phyloP scores from a whole-genome alignment of 2,797 vertebrate genomes.

The Epinephelus awoara region DNA sequence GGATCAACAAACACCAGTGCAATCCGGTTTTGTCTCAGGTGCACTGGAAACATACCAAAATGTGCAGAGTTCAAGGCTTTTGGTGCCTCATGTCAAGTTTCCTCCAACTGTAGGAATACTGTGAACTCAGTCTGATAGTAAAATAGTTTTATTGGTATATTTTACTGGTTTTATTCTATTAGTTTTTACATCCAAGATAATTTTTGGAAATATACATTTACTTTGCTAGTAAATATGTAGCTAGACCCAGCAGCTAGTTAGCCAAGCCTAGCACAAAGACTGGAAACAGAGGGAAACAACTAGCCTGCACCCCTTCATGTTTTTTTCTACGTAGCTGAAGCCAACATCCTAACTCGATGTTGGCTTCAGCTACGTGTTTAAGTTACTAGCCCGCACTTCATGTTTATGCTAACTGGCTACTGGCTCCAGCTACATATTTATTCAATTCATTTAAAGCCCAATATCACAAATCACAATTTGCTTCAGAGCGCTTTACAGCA shows the following conservation, averaged over 20 bases:
- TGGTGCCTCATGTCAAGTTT: neutral
- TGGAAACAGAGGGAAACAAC: neutral
- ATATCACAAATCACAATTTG: too few relatives aligned
- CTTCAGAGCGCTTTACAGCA: too few relatives aligned
- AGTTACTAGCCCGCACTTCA: neutral
- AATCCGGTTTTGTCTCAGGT: slow-evolving; percentile 19
- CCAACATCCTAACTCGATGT: too few relatives aligned
- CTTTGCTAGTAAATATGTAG: neutral
- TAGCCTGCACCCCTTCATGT: neutral
- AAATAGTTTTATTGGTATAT: too few relatives aligned
- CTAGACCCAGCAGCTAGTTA: neutral
- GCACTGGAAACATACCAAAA: slow-evolving; percentile 27
- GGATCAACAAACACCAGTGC: slow-evolving; percentile 35
- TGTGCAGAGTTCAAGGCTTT: slow-evolving; percentile 2
- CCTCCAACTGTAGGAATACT: neutral
- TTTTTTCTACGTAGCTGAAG: too few relatives aligned
- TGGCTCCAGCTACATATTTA: too few relatives aligned
- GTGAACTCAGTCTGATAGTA: neutral
- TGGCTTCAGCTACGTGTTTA: too few relatives aligned
- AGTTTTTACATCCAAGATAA: too few relatives aligned
- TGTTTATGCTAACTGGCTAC: neutral
- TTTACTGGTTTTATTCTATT: too few relatives aligned
- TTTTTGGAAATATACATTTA: neutral
- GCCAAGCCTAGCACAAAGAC: neutral
- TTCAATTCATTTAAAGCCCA: too few relatives aligned